These are phyloP conservation scores for Cetoscarus ocellatus DNA, from an alignment of 2,797 vertebrate species.

Conservation along the genomic window DNA sequence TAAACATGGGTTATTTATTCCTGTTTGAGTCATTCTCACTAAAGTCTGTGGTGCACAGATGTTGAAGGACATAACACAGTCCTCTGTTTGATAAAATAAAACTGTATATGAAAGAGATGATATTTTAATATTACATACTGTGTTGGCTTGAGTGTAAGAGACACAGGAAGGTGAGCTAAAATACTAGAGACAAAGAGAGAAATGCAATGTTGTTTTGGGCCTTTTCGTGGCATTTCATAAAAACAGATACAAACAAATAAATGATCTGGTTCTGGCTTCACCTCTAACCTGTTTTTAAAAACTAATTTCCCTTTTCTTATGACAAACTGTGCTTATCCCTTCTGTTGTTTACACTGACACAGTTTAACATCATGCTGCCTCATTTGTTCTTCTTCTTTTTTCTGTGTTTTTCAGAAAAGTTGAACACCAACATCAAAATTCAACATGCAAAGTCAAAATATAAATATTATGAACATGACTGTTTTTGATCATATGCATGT, in stretches of 20 bases:
- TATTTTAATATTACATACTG: constrained; percentile 9
- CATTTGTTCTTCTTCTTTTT: not conserved
- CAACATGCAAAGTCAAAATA: constrained; percentile 49
- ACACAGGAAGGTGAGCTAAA: not conserved
- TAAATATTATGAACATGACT: constrained; percentile 31
- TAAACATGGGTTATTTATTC: not conserved
- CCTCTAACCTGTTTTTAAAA: not conserved
- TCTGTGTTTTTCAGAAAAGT: constrained; percentile 21
- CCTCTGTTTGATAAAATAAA: constrained; percentile 4
- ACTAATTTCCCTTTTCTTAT: not conserved
- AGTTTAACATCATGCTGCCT: constrained; percentile 13
- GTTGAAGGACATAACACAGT: constrained; percentile 17
- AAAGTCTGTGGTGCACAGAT: not conserved
- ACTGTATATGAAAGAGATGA: not conserved
- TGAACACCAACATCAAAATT: constrained; percentile 41
- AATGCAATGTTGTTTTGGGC: not conserved
- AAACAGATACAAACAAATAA: not conserved
- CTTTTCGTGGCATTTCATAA: constrained; percentile 8
- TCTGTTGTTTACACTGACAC: constrained; percentile 12
- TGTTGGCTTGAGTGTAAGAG: not conserved
- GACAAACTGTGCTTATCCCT: not conserved
- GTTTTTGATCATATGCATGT: constrained; percentile 14
- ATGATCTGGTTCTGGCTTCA: too few relatives aligned
- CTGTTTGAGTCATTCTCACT: not conserved
- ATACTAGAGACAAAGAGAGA: not conserved